Base-by-base conservation (phyloP, 2,888 invertebrate species). In the Drosophila mimetica region DNA sequence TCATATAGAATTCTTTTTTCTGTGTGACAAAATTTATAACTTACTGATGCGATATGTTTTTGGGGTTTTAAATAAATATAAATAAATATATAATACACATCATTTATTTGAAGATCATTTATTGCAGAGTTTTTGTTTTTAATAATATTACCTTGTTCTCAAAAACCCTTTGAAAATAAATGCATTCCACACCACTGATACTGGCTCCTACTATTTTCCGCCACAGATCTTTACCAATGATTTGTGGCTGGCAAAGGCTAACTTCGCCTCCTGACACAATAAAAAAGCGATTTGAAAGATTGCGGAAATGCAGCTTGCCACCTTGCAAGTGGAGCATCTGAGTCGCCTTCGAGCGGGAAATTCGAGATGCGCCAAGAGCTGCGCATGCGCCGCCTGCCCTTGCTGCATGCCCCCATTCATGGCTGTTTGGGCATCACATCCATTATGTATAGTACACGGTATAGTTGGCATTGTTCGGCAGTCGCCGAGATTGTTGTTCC, bases 321-420 rank as follows among this genome's bases (percentile, higher is more conserved):
- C 73, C 81, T 61, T 30, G 30, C 60, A 81, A 76, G 52, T 79
- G 67, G 52, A 78, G 79, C 63, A 77, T 46, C 14, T 37, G 51
- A 11, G 66, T 54, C 51, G 67, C 74, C 79, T 74, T 79, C 53
- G 60, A 51, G 46, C 44, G 22, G 55, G 69, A 57, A 77, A 79
- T 58, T 58, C 42, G 81, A 80, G 75, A 59, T 50, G 80, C 54
- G 36, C 50, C 11, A 51, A 50, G 22, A 44, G 18, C 28, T 41
- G 67, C 55, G 67, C 65, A 14, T 67, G 67, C 47, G 63, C 65
- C 4, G 65, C 36, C 30, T 64, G 42, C 18, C 64, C 64, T 73
- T 51, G 66, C 50, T 46, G 42, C 48, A 20, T 64, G 48, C 2
- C 66, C 66, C 20, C 69, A 69, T 69, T 64, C 84, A 83, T 54